Evolutionary conservation across 2,888 invertebrate species (phyloP).

Genomic region (Aphodius granarius): DNA sequence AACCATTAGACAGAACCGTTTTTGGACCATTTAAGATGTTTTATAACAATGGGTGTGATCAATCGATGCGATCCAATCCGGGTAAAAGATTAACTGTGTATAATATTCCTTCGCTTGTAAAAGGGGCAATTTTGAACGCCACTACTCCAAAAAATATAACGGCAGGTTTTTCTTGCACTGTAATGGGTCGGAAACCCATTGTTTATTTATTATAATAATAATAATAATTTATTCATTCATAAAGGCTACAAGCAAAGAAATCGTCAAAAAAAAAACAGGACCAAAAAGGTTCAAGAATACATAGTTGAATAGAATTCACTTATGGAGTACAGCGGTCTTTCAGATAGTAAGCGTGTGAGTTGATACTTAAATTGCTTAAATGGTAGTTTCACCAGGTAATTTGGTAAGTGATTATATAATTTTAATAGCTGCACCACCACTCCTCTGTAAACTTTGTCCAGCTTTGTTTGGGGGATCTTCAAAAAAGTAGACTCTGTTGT

Average conservation of each 20-base stretch:
- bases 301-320: not conserved
- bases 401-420: not conserved
- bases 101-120: slow-evolving; percentile 28
- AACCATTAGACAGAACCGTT: slow-evolving; percentile 29
- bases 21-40: slow-evolving; percentile 6
- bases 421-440: not conserved
- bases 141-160: slow-evolving; percentile 12
- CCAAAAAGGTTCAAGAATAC: not conserved
- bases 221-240: not conserved
- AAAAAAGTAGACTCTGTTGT: not conserved
- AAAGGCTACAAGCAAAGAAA: not conserved
- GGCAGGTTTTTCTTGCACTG: not conserved
- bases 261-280: not conserved
- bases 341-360: not conserved
- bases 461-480: not conserved
- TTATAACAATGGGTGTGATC: slow-evolving; percentile 17
- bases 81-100: slow-evolving; percentile 29
- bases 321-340: not conserved
- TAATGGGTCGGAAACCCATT: too few relatives aligned
- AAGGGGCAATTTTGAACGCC: slow-evolving; percentile 24
- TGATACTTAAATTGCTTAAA: not conserved
- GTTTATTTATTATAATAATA: too few relatives aligned
- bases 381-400: not conserved
- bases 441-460: not conserved
- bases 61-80: slow-evolving; percentile 26